Conservation (phyloP, 2,888 invertebrate species). For the Apodemia mormo region DNA sequence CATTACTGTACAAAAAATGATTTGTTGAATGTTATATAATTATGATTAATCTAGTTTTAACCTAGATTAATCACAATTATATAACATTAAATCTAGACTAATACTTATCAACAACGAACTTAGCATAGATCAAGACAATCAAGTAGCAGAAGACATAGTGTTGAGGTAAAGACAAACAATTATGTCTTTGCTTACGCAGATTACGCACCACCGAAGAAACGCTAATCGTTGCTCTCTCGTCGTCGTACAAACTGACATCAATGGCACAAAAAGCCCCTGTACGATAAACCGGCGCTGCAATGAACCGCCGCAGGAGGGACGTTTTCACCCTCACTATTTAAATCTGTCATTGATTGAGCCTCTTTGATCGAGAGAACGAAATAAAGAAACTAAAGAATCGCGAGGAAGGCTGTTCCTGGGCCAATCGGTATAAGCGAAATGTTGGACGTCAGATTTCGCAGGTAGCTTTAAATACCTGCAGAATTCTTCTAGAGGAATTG, state of each 20-base stretch:
- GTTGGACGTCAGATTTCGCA: too few species aligned
- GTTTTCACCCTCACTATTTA: constrained; percentile 19
- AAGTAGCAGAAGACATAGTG: constrained; percentile 9
- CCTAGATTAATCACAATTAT: constrained; percentile 18
- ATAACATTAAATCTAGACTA: constrained; percentile 19
- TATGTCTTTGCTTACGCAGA: constrained; percentile 1
- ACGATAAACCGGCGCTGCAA: constrained; percentile 24
- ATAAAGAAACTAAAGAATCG: constrained; percentile 8
- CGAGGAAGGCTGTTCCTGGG: constrained; percentile 23
- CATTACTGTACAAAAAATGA: constrained; percentile 7
- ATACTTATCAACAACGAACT: constrained; percentile 20
- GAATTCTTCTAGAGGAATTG: too few species aligned
- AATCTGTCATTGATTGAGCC: constrained; percentile 24
- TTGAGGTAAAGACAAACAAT: constrained; percentile 25
- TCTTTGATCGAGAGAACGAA: constrained; percentile 24
- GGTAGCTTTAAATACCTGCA: constrained; percentile 16
- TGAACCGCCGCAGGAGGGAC: constrained; percentile 22
- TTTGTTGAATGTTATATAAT: too few species aligned
- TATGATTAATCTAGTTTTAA: background rate
- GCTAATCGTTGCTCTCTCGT: constrained; percentile 26
- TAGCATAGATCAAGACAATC: background rate
- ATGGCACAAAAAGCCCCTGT: constrained; percentile 26
- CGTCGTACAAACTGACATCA: constrained; percentile 24
- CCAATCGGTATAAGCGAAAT: constrained; percentile 24
- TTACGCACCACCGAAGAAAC: constrained; percentile 24